A percentile compares a stretch with the other conserved stretches of the same genome.
phyloP scores from a whole-genome alignment of 2,888 invertebrate genomes.

The Scaptomyza cyrtandrae region DNA sequence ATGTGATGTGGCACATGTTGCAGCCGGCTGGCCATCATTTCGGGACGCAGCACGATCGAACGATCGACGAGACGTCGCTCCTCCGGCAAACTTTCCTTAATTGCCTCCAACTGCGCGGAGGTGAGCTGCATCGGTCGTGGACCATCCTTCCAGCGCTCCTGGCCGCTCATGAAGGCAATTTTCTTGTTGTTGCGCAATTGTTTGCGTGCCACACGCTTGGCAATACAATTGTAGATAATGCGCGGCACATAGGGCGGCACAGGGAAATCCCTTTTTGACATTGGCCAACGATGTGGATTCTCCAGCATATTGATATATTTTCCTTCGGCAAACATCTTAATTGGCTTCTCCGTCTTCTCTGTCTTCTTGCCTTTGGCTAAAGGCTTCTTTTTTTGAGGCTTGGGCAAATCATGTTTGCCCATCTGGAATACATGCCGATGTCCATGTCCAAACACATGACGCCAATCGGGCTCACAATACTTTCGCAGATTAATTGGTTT shows the following conservation, averaged over 20 bases:
- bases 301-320: conserved; percentile 78
- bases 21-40: conserved; percentile 57
- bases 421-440: conserved; percentile 66
- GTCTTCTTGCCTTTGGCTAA: conserved; percentile 47
- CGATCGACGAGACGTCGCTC: conserved; percentile 69
- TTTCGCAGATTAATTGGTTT: conserved; percentile 43
- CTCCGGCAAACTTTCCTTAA: conserved; percentile 57
- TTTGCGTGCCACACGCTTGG: conserved; percentile 67
- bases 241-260: conserved; percentile 45
- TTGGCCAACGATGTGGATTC: conserved; percentile 51
- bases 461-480: conserved; percentile 67
- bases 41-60: conserved; percentile 48
- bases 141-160: conserved; percentile 77
- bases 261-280: conserved; percentile 51
- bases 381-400: conserved; percentile 15
- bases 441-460: conserved; percentile 76
- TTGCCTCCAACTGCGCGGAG: conserved; percentile 52
- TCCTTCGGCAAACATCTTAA: conserved; percentile 69
- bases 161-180: conserved; percentile 80
- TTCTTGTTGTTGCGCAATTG: conserved; percentile 81
- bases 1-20: conserved; percentile 66
- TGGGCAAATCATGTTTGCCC: conserved; percentile 44
- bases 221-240: conserved; percentile 73
- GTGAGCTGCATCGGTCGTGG: conserved; percentile 60
- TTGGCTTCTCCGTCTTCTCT: conserved; percentile 54